Base-by-base conservation (phyloP, 2,888 invertebrate species). In the Phaedon cochleariae region DNA sequence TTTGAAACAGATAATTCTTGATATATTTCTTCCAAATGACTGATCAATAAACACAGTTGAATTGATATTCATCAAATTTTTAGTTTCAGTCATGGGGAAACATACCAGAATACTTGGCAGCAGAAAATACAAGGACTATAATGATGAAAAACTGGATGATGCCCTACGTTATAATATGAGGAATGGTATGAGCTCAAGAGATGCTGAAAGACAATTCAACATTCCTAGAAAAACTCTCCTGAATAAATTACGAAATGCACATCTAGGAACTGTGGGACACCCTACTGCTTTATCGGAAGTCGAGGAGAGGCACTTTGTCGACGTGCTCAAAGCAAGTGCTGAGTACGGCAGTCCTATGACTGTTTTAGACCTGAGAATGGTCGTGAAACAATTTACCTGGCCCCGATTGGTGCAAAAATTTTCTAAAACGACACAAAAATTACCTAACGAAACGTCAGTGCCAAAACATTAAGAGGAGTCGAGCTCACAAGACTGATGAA, bases 401-500 rank as follows among this genome's bases (percentile, higher is more conserved):
- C 6, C 18, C 10, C 20, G 46, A 57, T 22, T 69, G 61, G 61
- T n/a, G 15, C 3, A 10, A 22, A 17, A 21, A 26, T 31, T 61
- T 67, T 54, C 18, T 68, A 29, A 57, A 62, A 29, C 48, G 67
- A 17, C 62, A 69, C 54, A 12, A 57, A 6, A 3, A 20, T 21
- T 2, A 15, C 7, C 20, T 63, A 31, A 52, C 55, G 10, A 26
- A 67, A 37, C 62, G 67, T 37, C 46, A 22, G 7, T 64, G 64
- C 21, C 65, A 64, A 31, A 72, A 73, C 59, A 66, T 73, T 9
- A 73, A 73, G 62, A 17, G 55, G 41, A 18, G 17, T 9, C 18
- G 69, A 49, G 71, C 71, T 26, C 60, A 41, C 31, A 64, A 59
- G 37, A 48, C 66, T 6, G 45, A 62, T 18, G 65, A 71, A 7